A percentile compares a stretch with the other conserved stretches of the same genome.
Evolutionary conservation across 2,113 vertebrate genomes (phyloP).

Genomic region (Scomber colias): DNA sequence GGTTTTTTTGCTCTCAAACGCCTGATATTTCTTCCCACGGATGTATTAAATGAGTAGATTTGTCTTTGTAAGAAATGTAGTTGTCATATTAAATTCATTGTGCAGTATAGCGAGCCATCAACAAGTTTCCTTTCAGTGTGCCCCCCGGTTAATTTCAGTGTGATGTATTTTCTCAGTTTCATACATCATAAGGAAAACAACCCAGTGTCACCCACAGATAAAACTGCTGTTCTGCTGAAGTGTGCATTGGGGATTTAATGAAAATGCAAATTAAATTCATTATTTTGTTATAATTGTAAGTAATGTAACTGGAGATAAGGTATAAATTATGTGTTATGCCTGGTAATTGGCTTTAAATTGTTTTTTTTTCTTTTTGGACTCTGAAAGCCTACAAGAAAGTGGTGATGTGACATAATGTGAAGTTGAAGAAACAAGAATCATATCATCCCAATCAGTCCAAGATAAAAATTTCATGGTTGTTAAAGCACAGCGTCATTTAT

Average conservation of each 20-base stretch:
- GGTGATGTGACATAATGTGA: neutral
- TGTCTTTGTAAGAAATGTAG: conserved; percentile 47
- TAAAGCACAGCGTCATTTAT: conserved; percentile 5
- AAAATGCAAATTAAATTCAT: conserved; percentile 61
- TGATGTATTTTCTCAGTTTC: conserved; percentile 10
- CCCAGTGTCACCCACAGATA: conserved; percentile 15
- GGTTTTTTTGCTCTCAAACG: conserved; percentile 13
- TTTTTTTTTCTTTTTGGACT: conserved; percentile 48
- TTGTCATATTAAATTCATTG: conserved; percentile 46
- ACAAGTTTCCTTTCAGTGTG: conserved; percentile 19
- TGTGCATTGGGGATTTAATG: conserved; percentile 25
- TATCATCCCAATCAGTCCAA: neutral
- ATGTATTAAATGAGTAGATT: conserved; percentile 39
- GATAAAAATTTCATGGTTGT: conserved; percentile 4
- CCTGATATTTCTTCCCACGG: conserved; percentile 6
- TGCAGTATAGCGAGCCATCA: conserved; percentile 24
- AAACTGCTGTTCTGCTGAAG: conserved; percentile 27
- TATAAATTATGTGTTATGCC: conserved; percentile 16
- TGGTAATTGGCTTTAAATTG: conserved; percentile 51
- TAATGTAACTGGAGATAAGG: conserved; percentile 48
- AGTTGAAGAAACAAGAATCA: neutral
- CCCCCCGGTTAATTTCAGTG: conserved; percentile 17
- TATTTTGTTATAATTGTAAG: conserved; percentile 23
- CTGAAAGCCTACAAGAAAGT: neutral
- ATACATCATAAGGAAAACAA: conserved; percentile 27